A percentile compares a stretch with the other conserved stretches of the same genome.
These are phyloP conservation scores for Cyrtorhinus lividipennis DNA, from an alignment of 1,140 invertebrate species.

Conservation along the genomic window DNA sequence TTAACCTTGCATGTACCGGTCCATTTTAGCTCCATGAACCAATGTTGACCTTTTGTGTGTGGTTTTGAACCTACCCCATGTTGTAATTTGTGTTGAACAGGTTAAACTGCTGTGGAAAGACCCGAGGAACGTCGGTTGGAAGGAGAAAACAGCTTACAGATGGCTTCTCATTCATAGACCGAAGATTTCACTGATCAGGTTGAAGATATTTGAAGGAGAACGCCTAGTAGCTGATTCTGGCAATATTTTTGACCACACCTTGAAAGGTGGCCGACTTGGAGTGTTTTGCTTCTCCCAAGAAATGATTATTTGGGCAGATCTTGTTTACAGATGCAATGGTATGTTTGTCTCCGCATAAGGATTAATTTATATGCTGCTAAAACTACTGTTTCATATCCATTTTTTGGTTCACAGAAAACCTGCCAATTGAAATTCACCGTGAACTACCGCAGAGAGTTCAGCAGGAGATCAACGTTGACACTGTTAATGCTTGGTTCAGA, in stretches of 20 bases:
- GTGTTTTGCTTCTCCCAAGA: constrained; percentile 96
- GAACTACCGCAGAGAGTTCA: constrained; percentile 56
- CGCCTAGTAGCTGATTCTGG: constrained; percentile 78
- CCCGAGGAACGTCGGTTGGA: constrained; percentile 81
- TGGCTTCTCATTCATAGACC: constrained; percentile 87
- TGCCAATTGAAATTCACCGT: constrained; percentile 60
- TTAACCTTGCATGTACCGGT: background rate
- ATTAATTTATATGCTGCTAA: background rate
- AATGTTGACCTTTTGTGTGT: too few relatives aligned
- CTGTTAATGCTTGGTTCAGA: constrained; percentile 14
- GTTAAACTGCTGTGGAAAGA: constrained; percentile 89
- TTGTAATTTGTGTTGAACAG: constrained; percentile 34
- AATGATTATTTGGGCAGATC: constrained; percentile 94
- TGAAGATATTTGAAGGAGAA: constrained; percentile 75
- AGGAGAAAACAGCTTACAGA: constrained; percentile 78
- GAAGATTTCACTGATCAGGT: constrained; percentile 77
- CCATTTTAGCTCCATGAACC: background rate
- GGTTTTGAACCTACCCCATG: too few relatives aligned
- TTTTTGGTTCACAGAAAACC: constrained; percentile 47
- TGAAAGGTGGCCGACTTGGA: constrained; percentile 78
- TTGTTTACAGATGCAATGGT: constrained; percentile 91
- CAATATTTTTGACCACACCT: constrained; percentile 76
- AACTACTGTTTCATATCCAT: background rate
- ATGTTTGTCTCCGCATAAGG: constrained; percentile 25
- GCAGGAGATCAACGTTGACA: constrained; percentile 49